phyloP scores from a whole-genome alignment of 2,797 vertebrate species.

The Ictinia mississippiensis region DNA sequence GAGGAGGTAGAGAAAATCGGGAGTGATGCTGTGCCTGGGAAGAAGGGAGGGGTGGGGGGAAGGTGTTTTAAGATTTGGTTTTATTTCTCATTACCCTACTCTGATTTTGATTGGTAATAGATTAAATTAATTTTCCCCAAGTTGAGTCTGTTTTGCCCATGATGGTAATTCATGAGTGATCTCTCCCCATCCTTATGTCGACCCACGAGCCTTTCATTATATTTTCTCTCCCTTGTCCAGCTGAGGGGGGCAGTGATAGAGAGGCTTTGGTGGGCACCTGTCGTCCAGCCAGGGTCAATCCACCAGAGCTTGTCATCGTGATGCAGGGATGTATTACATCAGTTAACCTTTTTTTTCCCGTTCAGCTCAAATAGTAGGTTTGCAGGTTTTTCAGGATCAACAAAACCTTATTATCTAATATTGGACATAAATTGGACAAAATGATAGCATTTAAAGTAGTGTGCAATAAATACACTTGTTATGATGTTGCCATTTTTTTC shows the following conservation, averaged over 20 bases:
- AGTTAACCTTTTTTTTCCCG: not conserved
- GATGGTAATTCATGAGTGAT: not conserved
- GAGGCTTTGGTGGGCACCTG: not conserved
- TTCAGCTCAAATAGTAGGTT: not conserved
- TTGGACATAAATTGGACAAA: not conserved
- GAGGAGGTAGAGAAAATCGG: not conserved
- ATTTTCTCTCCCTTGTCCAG: not conserved
- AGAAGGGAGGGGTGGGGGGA: not conserved
- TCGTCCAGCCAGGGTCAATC: not conserved
- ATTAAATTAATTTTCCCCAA: not conserved
- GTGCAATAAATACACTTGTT: not conserved
- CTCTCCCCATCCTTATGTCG: too few species aligned
- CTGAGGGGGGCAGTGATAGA: not conserved
- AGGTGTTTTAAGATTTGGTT: not conserved
- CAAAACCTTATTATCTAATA: not conserved
- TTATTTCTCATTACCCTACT: not conserved
- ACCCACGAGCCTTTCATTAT: accelerated
- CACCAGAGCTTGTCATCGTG: not conserved
- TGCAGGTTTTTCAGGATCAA: not conserved
- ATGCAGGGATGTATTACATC: not conserved
- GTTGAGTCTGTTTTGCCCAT: not conserved
- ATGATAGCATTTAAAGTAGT: not conserved
- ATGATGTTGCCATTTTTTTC: not conserved
- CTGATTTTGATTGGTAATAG: not conserved
- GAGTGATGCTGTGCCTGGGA: too few species aligned